Conservation (phyloP, 1,140 invertebrate species). For the Chironomus striatipennis region DNA sequence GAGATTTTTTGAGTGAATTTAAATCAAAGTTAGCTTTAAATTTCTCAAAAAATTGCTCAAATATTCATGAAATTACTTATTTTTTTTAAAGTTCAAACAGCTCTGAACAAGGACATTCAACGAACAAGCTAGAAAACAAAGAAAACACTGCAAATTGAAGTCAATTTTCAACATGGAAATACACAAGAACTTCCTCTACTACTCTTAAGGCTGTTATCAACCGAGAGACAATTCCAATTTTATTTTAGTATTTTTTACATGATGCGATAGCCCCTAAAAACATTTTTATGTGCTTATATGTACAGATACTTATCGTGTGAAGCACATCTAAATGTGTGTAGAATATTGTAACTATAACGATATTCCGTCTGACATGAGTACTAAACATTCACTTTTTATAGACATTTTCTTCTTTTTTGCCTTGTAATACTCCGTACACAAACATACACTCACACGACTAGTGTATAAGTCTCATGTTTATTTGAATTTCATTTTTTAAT, state of each 20-base stretch:
- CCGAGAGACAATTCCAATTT: neutral
- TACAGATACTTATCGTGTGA: neutral
- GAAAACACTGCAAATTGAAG: no score
- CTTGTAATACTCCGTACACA: no score
- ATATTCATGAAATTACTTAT: no score
- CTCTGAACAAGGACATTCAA: no score
- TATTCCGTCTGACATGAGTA: neutral
- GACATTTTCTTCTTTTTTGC: neutral
- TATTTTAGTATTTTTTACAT: conserved; percentile 8
- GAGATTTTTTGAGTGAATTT: no score
- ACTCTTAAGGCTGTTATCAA: neutral
- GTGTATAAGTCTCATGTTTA: no score
- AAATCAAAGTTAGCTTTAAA: no score
- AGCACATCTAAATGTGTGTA: neutral
- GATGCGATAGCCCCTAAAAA: neutral
- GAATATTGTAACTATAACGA: neutral
- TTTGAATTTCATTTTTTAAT: no score
- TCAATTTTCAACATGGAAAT: neutral
- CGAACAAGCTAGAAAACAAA: no score
- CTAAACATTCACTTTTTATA: neutral
- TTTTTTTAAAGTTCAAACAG: no score
- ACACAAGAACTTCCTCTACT: neutral
- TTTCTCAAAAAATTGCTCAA: no score
- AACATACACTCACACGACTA: no score
- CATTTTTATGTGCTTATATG: neutral